Base-by-base conservation (phyloP, 2,113 vertebrate species). In the Strix aluco region DNA sequence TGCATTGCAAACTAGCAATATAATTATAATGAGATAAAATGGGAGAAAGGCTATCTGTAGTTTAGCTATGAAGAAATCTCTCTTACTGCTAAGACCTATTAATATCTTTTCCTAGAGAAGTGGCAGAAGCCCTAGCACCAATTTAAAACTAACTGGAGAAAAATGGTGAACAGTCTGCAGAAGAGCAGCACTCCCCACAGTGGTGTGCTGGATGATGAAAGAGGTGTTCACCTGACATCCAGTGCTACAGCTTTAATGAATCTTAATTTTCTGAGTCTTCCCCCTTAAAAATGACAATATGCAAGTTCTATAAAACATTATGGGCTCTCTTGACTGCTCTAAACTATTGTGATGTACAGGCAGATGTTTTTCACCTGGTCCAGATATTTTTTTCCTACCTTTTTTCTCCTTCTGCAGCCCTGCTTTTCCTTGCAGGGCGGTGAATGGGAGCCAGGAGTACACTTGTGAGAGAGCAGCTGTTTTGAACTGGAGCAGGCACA, bases 391-490 rank as follows among this genome's bases (percentile, higher is more conserved):
- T 91, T 94, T 40, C 2, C 26, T 59, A 2, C 20, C 5, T 79
- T 84, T 82, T 95, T 82, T 63, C 61, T 87, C 63, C 47, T 92
- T 46, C 81, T 74, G 54, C 63, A 96, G 88, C 72, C 46, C 73
- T 82, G 89, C 36, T 95, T 96, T 94, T 93, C 67, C 81, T 82
- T 73, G 71, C 77, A 92, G 89, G n/a, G 70, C 13, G 40, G 80
- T 86, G 89, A 97, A 97, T 94, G 91, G 85, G 96, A 97, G 94
- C 96, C 96, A 89, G 92, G 97, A 97, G 96, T 86, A 88, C 92
- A 94, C 87, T 97, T 97, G 92, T 85, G 94, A 97, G 92, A 94
- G 94, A 96, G 92, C 97, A 97, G 96, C 96, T 97, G 97, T 97
- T 97, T 95, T 97, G 96, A 97, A 93, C 96, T 89, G 94, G 96